phyloP scores from a whole-genome alignment of 1,140 invertebrate species.

The Mamestra configurata region DNA sequence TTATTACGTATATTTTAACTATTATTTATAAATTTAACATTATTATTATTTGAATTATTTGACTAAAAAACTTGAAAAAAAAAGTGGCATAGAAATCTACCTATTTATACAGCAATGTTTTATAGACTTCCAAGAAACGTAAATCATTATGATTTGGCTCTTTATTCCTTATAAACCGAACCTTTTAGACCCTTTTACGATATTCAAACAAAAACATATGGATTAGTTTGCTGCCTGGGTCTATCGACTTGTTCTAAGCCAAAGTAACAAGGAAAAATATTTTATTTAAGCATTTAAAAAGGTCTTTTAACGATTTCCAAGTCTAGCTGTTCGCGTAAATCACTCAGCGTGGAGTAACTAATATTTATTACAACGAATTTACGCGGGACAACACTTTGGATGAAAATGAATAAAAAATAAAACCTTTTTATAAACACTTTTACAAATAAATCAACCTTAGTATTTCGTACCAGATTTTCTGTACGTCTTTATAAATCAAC shows the following conservation, averaged over 20 bases:
- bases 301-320: background rate
- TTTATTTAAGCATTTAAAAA: background rate
- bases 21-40: too few species aligned
- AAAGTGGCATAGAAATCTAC: too few species aligned
- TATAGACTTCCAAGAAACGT: too few species aligned
- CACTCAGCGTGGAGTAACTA: slow-evolving; percentile 3
- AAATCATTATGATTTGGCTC: background rate
- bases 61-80: too few species aligned
- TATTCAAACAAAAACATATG: background rate
- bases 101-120: too few species aligned
- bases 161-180: background rate
- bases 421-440: background rate
- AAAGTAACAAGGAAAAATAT: background rate
- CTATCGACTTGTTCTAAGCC: background rate
- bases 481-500: too few species aligned
- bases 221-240: background rate
- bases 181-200: background rate
- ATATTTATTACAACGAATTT: slow-evolving; percentile 13
- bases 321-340: background rate
- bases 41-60: too few species aligned
- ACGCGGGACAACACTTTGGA: background rate
- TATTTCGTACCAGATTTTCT: too few species aligned
- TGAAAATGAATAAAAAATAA: background rate
- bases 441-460: background rate
- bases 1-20: too few species aligned